These are phyloP conservation scores for Limnodromus scolopaceus DNA, from an alignment of 2,797 vertebrate species.

Conservation along the genomic window DNA sequence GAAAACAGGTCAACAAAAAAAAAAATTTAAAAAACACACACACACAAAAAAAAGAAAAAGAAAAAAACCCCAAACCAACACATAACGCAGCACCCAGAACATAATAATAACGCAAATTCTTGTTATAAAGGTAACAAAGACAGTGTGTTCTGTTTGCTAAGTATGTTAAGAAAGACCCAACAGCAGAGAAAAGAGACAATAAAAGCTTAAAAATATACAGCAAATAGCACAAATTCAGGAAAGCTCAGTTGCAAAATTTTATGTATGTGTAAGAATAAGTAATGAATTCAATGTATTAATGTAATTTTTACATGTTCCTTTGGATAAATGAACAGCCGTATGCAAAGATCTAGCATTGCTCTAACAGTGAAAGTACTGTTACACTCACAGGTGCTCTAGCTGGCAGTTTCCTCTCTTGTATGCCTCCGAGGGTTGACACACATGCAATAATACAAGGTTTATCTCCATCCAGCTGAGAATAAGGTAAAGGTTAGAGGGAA, in stretches of 20 bases:
- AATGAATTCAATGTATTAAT: not conserved
- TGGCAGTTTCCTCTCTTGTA: not conserved
- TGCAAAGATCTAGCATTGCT: not conserved
- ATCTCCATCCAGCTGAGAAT: not conserved
- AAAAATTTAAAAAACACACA: not conserved
- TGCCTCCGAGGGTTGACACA: not conserved
- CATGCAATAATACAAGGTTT: not conserved
- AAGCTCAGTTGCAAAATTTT: not conserved
- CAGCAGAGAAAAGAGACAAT: not conserved
- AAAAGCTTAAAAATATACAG: not conserved
- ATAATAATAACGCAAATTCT: not conserved
- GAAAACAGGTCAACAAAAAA: not conserved
- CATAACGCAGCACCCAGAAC: not conserved
- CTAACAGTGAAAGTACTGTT: not conserved
- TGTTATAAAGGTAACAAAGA: not conserved
- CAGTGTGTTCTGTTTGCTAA: not conserved
- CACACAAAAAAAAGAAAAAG: too few relatives aligned
- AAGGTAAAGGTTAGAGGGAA: not conserved
- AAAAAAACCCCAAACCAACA: not conserved
- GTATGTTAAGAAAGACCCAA: not conserved
- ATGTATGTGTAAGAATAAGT: not conserved
- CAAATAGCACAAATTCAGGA: not conserved
- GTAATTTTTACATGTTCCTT: not conserved
- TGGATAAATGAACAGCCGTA: not conserved
- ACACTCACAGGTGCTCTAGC: not conserved